Evolutionary conservation across 2,797 vertebrate species (phyloP).

Genomic region (Pteropus rufus): DNA sequence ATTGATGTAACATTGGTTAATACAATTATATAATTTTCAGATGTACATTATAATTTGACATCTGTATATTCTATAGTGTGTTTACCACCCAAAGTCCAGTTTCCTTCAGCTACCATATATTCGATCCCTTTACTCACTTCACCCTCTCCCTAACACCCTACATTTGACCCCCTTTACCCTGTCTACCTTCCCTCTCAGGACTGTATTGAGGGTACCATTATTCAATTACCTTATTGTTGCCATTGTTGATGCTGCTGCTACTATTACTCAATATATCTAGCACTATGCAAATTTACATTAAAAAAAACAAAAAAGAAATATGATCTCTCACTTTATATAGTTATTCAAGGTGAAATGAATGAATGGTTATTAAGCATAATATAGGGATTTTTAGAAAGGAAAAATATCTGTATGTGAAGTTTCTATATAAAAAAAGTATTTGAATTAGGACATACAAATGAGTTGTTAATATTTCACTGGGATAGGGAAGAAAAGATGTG

Average conservation of each 20-base stretch:
- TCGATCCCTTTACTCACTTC: too few species aligned
- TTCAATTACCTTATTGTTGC: background rate
- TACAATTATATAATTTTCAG: too few species aligned
- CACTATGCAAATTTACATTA: background rate
- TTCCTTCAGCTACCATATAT: too few species aligned
- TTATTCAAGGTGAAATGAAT: slow-evolving; percentile 15
- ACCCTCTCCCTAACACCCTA: too few species aligned
- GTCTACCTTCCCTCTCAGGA: background rate
- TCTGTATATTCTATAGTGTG: too few species aligned
- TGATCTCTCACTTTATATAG: background rate
- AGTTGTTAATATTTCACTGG: background rate
- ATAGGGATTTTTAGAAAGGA: background rate
- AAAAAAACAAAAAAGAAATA: slow-evolving; percentile 14
- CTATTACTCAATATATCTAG: background rate
- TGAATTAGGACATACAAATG: background rate
- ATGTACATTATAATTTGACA: too few species aligned
- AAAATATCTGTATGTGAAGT: background rate
- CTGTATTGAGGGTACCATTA: background rate
- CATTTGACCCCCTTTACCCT: too few species aligned
- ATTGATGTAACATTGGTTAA: too few species aligned
- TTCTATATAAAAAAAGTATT: background rate
- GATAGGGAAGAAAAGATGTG: background rate
- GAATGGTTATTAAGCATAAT: background rate
- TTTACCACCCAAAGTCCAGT: too few species aligned
- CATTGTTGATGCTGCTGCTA: background rate